Conservation (phyloP, 64 coral and sea anemone genomes). For the Platygyra sinensis region DNA sequence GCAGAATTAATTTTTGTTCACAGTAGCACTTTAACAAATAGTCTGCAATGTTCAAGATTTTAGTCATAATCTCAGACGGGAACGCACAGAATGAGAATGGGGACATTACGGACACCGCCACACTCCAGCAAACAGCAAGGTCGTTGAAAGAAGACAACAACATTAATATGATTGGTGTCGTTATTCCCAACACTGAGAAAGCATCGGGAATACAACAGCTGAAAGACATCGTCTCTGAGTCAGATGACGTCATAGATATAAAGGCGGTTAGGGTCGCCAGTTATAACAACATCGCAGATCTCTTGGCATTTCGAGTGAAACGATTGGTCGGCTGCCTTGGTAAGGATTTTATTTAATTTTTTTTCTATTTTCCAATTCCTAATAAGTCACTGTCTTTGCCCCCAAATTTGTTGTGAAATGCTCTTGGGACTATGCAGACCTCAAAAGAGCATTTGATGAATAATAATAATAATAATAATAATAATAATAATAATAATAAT, state of each 20-base stretch:
- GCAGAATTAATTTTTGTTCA: no score
- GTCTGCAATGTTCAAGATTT: background rate
- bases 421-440: slow-evolving; percentile 9
- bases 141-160: slow-evolving; percentile 13
- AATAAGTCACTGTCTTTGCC: no score
- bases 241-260: slow-evolving; percentile 14
- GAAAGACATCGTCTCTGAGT: slow-evolving; percentile 29
- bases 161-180: slow-evolving; percentile 43
- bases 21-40: no score
- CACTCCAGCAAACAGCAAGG: background rate
- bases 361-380: no score
- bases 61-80: slow-evolving; percentile 35
- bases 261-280: background rate
- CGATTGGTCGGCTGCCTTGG: background rate
- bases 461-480: no score
- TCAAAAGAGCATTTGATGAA: background rate
- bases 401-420: no score
- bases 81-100: background rate
- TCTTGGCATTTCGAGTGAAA: slow-evolving; percentile 3
- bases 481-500: no score
- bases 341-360: background rate
- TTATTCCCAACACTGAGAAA: background rate
- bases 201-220: slow-evolving; percentile 38
- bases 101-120: background rate
- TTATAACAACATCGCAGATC: slow-evolving; percentile 10